Evolutionary conservation across 2,888 invertebrate species (phyloP).

Genomic region (Drosophila affinis): DNA sequence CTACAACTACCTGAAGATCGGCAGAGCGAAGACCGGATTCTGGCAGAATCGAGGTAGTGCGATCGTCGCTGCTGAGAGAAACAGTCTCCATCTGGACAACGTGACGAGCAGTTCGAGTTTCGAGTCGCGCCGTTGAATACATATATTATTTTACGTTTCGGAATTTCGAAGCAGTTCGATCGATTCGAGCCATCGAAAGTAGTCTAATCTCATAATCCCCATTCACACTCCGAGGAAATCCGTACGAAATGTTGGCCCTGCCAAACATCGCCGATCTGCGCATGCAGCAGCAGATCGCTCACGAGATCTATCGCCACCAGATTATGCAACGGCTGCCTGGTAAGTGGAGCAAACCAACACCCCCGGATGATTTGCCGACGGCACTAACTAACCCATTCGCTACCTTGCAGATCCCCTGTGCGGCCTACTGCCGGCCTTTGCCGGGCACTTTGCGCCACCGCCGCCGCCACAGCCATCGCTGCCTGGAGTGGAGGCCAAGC

Average conservation of each 20-base stretch:
- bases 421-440: constrained; percentile 73
- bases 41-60: constrained; percentile 55
- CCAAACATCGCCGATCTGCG: constrained; percentile 80
- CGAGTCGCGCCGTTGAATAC: constrained; percentile 2
- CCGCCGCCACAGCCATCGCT: constrained; percentile 76
- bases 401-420: constrained; percentile 73
- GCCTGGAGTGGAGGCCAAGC: constrained; percentile 84
- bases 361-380: constrained; percentile 37
- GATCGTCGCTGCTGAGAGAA: constrained; percentile 39
- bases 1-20: constrained; percentile 72
- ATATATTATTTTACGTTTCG: constrained; percentile 5
- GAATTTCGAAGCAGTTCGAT: neutral
- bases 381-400: constrained; percentile 11
- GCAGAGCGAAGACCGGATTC: constrained; percentile 61
- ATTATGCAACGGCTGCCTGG: constrained; percentile 83
- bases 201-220: constrained; percentile 1
- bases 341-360: constrained; percentile 43
- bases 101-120: constrained; percentile 55
- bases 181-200: neutral
- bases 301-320: constrained; percentile 82
- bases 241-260: constrained; percentile 54
- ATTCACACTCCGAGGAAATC: neutral
- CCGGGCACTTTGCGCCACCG: constrained; percentile 65
- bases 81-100: constrained; percentile 65
- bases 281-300: constrained; percentile 82